phyloP scores from a whole-genome alignment of 2,888 invertebrate genomes.

The Oegoconia quadripuncta region DNA sequence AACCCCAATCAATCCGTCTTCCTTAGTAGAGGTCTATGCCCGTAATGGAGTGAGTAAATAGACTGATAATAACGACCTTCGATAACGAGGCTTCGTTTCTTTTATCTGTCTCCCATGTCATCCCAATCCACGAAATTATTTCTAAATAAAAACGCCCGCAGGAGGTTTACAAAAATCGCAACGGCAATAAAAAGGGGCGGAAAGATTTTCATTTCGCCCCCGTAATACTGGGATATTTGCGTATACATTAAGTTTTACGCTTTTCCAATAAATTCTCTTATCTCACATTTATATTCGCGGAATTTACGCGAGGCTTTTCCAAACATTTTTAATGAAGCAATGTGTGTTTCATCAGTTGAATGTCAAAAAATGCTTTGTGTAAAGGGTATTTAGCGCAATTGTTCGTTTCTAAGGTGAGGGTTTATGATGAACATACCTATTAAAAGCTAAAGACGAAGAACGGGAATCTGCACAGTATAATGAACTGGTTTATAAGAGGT shows the following conservation, averaged over 20 bases:
- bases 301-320: constrained; percentile 8
- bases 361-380: no score
- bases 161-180: constrained; percentile 21
- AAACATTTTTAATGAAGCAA: constrained; percentile 9
- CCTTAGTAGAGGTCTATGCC: background rate
- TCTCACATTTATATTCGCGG: constrained; percentile 21
- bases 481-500: no score
- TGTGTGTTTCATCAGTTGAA: constrained; percentile 6
- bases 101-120: no score
- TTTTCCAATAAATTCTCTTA: constrained; percentile 36
- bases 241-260: constrained; percentile 31
- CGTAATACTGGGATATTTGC: constrained; percentile 24
- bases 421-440: no score
- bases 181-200: constrained; percentile 22
- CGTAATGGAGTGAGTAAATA: constrained; percentile 1
- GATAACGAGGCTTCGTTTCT: no score
- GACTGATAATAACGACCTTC: background rate
- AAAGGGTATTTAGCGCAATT: no score
- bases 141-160: constrained; percentile 1
- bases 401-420: no score
- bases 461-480: no score
- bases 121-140: background rate
- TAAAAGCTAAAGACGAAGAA: no score
- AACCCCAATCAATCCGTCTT: constrained; percentile 2
- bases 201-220: constrained; percentile 24